phyloP scores from a whole-genome alignment of 2,797 vertebrate genomes.

The Phyllotis vaccarum region DNA sequence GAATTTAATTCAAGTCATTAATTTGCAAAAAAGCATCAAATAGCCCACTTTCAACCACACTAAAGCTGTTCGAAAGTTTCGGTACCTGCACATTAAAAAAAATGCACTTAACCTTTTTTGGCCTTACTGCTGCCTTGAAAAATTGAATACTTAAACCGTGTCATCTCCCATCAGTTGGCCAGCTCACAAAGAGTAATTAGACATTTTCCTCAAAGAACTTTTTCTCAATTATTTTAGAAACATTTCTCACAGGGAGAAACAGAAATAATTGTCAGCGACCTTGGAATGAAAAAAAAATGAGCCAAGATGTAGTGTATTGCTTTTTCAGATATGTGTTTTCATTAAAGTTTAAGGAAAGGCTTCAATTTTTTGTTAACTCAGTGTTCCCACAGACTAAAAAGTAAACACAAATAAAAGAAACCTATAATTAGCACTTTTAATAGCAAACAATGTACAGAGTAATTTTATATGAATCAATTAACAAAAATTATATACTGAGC shows the following conservation, averaged over 20 bases:
- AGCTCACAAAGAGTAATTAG: slow-evolving; percentile 56
- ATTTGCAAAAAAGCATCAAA: slow-evolving; percentile 45
- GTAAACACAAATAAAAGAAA: slow-evolving; percentile 68
- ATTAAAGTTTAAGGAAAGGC: slow-evolving; percentile 42
- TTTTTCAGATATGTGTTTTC: slow-evolving; percentile 47
- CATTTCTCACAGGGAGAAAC: slow-evolving; percentile 57
- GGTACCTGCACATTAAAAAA: slow-evolving; percentile 35
- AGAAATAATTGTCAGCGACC: slow-evolving; percentile 33
- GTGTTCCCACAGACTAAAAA: slow-evolving; percentile 52
- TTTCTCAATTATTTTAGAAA: not conserved
- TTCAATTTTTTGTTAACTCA: slow-evolving; percentile 27
- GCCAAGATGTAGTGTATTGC: not conserved
- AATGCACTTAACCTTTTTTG: slow-evolving; percentile 55
- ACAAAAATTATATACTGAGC: slow-evolving; percentile 69
- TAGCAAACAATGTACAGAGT: slow-evolving; percentile 62
- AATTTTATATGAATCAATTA: slow-evolving; percentile 73
- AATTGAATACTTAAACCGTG: slow-evolving; percentile 3
- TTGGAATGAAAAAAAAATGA: slow-evolving; percentile 2
- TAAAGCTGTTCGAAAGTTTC: not conserved
- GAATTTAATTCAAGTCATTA: slow-evolving; percentile 45
- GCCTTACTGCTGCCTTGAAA: slow-evolving; percentile 42
- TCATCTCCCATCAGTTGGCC: slow-evolving; percentile 39
- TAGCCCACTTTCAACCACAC: slow-evolving; percentile 32
- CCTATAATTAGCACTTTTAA: slow-evolving; percentile 69
- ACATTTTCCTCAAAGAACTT: slow-evolving; percentile 54